Evolutionary conservation across 2,113 vertebrate species (phyloP).

Genomic region (Bagarius yarrelli): DNA sequence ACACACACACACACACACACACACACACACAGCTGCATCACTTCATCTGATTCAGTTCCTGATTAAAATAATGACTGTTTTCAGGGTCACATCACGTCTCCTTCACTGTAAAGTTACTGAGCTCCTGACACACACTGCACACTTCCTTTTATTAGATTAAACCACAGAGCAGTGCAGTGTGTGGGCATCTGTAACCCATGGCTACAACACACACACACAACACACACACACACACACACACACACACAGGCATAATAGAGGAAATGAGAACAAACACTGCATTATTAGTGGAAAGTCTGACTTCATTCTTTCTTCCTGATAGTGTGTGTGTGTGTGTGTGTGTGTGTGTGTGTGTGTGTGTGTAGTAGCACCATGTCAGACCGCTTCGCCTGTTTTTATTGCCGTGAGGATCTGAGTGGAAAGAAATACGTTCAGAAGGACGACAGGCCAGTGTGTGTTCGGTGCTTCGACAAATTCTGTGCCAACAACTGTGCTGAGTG

Average conservation of each 20-base stretch:
- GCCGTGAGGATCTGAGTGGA: slow-evolving; percentile 82
- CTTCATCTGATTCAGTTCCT: too few species aligned
- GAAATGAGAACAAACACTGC: slow-evolving; percentile 40
- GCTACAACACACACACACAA: slow-evolving; percentile 14
- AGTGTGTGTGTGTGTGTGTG: neutral
- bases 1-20: too few species aligned
- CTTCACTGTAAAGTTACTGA: too few species aligned
- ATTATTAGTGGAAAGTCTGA: slow-evolving; percentile 4
- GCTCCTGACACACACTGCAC: neutral
- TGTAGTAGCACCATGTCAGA: slow-evolving; percentile 81
- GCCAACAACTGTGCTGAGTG: slow-evolving; percentile 91
- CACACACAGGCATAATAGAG: neutral
- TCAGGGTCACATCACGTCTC: too few species aligned
- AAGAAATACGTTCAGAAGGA: slow-evolving; percentile 91
- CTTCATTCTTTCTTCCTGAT: neutral
- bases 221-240: slow-evolving; percentile 9
- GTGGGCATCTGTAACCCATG: slow-evolving; percentile 30
- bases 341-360: slow-evolving; percentile 52
- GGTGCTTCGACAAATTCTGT: slow-evolving; percentile 91
- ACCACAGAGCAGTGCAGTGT: neutral
- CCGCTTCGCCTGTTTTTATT: slow-evolving; percentile 87
- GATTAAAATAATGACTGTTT: too few species aligned
- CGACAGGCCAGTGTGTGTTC: slow-evolving; percentile 84
- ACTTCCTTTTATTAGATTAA: neutral
- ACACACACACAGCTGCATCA: too few species aligned